Conservation (phyloP, 2,113 vertebrate genomes). For the Tamias sibiricus region DNA sequence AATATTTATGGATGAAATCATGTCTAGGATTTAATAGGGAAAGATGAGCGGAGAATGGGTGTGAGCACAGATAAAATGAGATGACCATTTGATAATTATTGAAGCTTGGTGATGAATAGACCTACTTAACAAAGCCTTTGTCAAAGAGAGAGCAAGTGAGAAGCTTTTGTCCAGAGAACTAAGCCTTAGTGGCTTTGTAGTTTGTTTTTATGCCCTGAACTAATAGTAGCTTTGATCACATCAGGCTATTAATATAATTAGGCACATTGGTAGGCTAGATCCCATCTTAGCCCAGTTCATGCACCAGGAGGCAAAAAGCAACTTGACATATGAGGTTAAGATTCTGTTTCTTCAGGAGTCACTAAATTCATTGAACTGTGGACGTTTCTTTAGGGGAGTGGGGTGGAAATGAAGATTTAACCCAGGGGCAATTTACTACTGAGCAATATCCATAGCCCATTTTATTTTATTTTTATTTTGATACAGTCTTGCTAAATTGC, state of each 20-base stretch:
- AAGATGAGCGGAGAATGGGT: neutral
- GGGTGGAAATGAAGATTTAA: no score
- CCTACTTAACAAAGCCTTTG: neutral
- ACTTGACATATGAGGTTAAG: neutral
- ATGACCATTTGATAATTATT: neutral
- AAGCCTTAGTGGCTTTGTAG: neutral
- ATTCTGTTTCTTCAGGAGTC: constrained; percentile 19
- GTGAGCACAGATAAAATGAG: neutral
- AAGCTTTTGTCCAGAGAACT: neutral
- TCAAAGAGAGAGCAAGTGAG: neutral
- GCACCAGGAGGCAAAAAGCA: neutral
- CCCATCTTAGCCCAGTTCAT: neutral
- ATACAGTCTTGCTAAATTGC: no score
- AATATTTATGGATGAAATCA: constrained; percentile 32
- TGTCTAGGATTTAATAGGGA: constrained; percentile 32
- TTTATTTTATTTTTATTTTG: no score
- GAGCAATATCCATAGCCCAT: no score
- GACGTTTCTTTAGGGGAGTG: neutral
- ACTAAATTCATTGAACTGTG: neutral
- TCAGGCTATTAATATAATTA: neutral
- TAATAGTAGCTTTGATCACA: neutral
- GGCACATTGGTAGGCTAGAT: neutral
- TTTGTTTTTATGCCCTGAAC: neutral
- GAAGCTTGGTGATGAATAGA: neutral
- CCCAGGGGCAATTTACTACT: no score